phyloP scores from a whole-genome alignment of 2,797 vertebrate species.

The Dallia pectoralis region DNA sequence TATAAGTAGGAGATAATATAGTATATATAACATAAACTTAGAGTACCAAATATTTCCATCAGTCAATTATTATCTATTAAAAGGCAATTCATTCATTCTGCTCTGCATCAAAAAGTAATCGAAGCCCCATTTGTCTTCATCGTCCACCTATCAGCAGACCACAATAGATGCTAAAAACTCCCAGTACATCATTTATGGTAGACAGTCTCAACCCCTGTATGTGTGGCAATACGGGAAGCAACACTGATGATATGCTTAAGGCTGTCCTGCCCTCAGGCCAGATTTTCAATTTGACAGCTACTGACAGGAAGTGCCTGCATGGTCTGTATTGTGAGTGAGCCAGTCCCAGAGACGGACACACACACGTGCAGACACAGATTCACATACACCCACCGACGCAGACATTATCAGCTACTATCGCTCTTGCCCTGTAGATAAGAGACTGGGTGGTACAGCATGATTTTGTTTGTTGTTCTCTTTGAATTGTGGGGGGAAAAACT shows the following conservation, averaged over 20 bases:
- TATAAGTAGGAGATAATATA: no score
- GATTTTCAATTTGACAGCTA: conserved; percentile 1
- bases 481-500: conserved; percentile 13
- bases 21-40: no score
- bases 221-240: neutral
- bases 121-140: neutral
- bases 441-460: conserved; percentile 35
- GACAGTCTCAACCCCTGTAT: conserved; percentile 4
- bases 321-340: conserved; percentile 17
- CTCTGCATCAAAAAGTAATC: no score
- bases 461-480: conserved; percentile 31
- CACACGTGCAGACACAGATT: conserved; percentile 2
- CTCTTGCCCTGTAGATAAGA: conserved; percentile 41
- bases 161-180: neutral
- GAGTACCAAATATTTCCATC: no score
- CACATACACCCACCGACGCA: neutral
- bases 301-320: conserved; percentile 16
- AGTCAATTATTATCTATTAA: no score
- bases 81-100: no score
- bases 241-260: neutral
- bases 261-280: conserved; percentile 12
- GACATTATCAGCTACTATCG: conserved; percentile 37
- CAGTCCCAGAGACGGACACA: conserved; percentile 4
- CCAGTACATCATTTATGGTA: neutral
- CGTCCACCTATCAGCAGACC: neutral